A percentile compares a stretch with the other conserved stretches of the same genome.
Evolutionary conservation across 1,140 invertebrate genomes (phyloP).

Genomic region (Drosophila ambigua): DNA sequence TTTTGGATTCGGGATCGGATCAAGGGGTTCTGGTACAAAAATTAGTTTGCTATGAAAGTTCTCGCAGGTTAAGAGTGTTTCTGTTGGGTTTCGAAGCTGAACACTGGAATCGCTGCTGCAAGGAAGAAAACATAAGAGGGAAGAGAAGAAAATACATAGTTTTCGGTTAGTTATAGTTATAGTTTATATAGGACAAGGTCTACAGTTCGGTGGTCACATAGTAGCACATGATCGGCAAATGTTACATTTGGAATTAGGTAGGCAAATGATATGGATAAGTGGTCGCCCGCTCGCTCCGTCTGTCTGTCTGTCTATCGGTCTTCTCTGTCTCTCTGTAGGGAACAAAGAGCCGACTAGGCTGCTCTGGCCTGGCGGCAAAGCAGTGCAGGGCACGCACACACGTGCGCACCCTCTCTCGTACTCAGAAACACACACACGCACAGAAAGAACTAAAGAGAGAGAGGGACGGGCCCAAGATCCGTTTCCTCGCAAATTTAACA

Average conservation of each 20-base stretch:
- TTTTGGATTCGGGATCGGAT: too few relatives aligned
- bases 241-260: constrained; percentile 40
- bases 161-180: constrained; percentile 38
- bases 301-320: not conserved
- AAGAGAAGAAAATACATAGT: not conserved
- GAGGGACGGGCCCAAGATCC: constrained; percentile 9
- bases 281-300: constrained; percentile 5
- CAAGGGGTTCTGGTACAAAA: constrained; percentile 55
- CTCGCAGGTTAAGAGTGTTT: constrained; percentile 33
- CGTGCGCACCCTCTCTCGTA: constrained; percentile 27
- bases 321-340: constrained; percentile 24
- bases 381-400: constrained; percentile 63
- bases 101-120: constrained; percentile 71
- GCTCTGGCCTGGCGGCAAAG: constrained; percentile 53
- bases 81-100: constrained; percentile 65
- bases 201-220: constrained; percentile 4
- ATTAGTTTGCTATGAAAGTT: constrained; percentile 58
- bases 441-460: constrained; percentile 13
- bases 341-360: constrained; percentile 67
- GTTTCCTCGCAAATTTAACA: constrained; percentile 42
- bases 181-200: constrained; percentile 35
- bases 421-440: constrained; percentile 18
- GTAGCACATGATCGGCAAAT: constrained; percentile 63
- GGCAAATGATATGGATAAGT: constrained; percentile 67
- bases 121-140: constrained; percentile 23